Conservation (phyloP, 2,888 invertebrate species). For the Mythimna vitellina region DNA sequence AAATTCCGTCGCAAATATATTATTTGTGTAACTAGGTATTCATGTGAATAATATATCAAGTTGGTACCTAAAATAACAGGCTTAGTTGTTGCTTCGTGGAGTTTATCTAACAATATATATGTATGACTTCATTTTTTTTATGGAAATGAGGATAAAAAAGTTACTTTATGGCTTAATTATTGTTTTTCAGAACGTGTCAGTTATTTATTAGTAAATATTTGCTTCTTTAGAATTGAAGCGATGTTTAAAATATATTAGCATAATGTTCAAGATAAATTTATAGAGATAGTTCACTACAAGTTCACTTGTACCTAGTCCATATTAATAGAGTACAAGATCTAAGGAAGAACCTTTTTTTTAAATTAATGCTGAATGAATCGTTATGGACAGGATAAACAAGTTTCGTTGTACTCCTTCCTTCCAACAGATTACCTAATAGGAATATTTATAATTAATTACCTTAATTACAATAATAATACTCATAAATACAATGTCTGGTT, state of each 20-base stretch:
- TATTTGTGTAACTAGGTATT: neutral
- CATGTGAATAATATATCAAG: neutral
- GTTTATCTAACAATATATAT: neutral
- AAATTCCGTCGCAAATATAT: neutral
- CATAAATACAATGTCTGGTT: neutral
- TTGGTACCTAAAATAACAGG: neutral
- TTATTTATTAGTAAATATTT: neutral
- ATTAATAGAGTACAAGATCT: neutral
- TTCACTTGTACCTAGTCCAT: no score
- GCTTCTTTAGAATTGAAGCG: neutral
- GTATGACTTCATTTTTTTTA: neutral
- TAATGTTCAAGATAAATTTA: neutral
- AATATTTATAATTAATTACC: neutral
- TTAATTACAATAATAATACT: neutral
- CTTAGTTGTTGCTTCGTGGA: neutral
- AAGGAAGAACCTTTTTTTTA: neutral
- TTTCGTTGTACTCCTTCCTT: neutral
- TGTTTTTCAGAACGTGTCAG: neutral
- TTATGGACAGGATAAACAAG: neutral
- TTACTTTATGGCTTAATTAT: neutral
- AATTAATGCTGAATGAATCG: neutral
- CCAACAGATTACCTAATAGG: neutral
- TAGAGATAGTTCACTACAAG: neutral
- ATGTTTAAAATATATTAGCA: neutral
- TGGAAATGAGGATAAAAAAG: slow-evolving; percentile 22